Percentiles rank a stretch among this genome's conserved stretches.
Conservation (phyloP, 2,888 invertebrate genomes). For the Hemithea aestivaria region DNA sequence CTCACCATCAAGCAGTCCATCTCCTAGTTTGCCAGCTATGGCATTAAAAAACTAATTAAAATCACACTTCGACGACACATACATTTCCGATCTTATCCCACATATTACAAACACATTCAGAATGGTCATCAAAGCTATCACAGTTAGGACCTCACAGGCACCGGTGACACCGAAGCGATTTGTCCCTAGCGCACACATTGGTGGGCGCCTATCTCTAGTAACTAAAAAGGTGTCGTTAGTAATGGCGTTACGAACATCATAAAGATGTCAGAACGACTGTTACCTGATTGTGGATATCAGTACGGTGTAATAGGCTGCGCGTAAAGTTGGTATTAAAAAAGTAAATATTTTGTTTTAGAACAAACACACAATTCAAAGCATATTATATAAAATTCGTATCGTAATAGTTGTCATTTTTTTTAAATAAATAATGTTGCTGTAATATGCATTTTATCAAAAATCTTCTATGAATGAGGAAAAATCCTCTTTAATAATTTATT, state of each 20-base stretch:
- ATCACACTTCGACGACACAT: too few relatives aligned
- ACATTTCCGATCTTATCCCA: conserved; percentile 5
- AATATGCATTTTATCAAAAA: too few relatives aligned
- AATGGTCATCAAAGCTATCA: conserved; percentile 6
- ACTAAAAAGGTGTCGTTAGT: conserved; percentile 80
- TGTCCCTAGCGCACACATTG: conserved; percentile 44
- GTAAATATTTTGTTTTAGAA: conserved; percentile 32
- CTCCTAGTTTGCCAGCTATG: too few relatives aligned
- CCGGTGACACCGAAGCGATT: conserved; percentile 56
- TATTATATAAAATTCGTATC: too few relatives aligned
- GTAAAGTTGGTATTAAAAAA: conserved; percentile 50
- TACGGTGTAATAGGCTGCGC: conserved; percentile 38
- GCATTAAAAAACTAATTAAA: too few relatives aligned
- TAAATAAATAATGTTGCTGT: too few relatives aligned
- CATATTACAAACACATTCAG: conserved; percentile 12
- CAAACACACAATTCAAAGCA: neutral
- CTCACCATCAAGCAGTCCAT: too few relatives aligned
- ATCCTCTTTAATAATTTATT: too few relatives aligned
- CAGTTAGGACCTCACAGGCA: conserved; percentile 35
- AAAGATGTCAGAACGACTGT: conserved; percentile 75
- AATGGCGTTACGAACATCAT: conserved; percentile 78
- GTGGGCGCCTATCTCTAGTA: conserved; percentile 68
- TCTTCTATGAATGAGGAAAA: too few relatives aligned
- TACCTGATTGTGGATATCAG: conserved; percentile 72
- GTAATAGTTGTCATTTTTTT: too few relatives aligned